Base-by-base conservation (phyloP, 2,888 invertebrate species). In the Mimachlamys varia region DNA sequence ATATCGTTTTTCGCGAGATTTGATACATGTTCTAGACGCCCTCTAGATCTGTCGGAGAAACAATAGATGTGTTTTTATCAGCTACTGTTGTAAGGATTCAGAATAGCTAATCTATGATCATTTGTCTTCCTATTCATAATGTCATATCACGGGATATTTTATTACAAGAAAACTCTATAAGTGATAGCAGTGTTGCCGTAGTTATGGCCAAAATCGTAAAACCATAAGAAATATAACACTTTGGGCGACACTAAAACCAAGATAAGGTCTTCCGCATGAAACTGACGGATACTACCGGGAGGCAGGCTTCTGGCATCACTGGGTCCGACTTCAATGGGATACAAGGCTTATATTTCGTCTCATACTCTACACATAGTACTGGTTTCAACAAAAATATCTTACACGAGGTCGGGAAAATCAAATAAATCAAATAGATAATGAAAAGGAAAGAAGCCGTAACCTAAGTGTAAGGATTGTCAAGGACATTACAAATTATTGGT, bases 1-100 rank as follows among this genome's bases (percentile, higher is more conserved):
- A 76, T 76, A 1, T 76, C 76, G 27, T 76, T 76, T 76, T 22
- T 44, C 17, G 76, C 33, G 76, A 76, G 76, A 76, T 76, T 76
- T 76, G 76, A 76, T 76, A 76, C 33, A 76, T 76, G 62, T n/a
- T 62, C 62, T 62, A 62, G 62, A 27, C 62, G 62, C 33, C 76
- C 76, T 76, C 76, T n/a, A n/a, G n/a, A n/a, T n/a, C n/a, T 62
- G 15, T 76, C 33, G 76, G 33, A 13, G 76, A 76, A 76, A 76
- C 76, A 76, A 76, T 76, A 76, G 33, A 76, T 22, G 33, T 76
- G 76, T 1, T 17, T 27, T 76, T 76, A 76, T 76, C 76, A 76
- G 76, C 33, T 76, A 76, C 76, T 2, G 76, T 27, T 76, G 76
- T 76, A 76, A 76, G 33, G 33, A 27, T 62, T 15, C 76, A 22